Evolutionary conservation across 2,888 invertebrate genomes (phyloP).

Genomic region (Scotopteryx bipunctaria): DNA sequence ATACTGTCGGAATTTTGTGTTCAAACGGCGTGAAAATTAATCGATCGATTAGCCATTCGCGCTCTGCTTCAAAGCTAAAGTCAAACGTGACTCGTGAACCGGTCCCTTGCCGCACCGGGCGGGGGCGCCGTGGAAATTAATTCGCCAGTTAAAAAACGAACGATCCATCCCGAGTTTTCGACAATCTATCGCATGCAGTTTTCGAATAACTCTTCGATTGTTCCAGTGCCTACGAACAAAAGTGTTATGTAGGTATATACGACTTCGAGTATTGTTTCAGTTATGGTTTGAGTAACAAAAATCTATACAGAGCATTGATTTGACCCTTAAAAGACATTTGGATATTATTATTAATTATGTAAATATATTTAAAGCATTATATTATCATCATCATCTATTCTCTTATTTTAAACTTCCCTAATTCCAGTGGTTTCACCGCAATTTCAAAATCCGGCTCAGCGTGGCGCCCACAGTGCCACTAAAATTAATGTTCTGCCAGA

Average conservation of each 20-base stretch:
- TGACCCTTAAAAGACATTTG: too few species aligned
- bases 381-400: slow-evolving; percentile 16
- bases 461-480: slow-evolving; percentile 71
- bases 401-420: slow-evolving; percentile 57
- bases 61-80: slow-evolving; percentile 68
- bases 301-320: slow-evolving; percentile 25
- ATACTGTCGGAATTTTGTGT: slow-evolving; percentile 63
- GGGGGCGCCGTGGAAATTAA: slow-evolving; percentile 62
- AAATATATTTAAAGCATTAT: neutral
- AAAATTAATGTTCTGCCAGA: slow-evolving; percentile 81
- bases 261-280: slow-evolving; percentile 46
- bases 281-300: slow-evolving; percentile 31
- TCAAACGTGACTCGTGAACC: slow-evolving; percentile 72
- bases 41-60: slow-evolving; percentile 78
- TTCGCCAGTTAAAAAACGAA: slow-evolving; percentile 62
- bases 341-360: neutral
- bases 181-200: slow-evolving; percentile 57
- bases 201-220: slow-evolving; percentile 49
- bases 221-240: slow-evolving; percentile 45
- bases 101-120: slow-evolving; percentile 56
- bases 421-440: slow-evolving; percentile 67
- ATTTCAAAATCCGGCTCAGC: slow-evolving; percentile 71
- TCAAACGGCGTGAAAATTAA: slow-evolving; percentile 77
- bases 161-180: slow-evolving; percentile 55
- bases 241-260: slow-evolving; percentile 39